These are phyloP conservation scores for Oncorhynchus nerka DNA, from an alignment of 2,113 vertebrate species.

Conservation along the genomic window DNA sequence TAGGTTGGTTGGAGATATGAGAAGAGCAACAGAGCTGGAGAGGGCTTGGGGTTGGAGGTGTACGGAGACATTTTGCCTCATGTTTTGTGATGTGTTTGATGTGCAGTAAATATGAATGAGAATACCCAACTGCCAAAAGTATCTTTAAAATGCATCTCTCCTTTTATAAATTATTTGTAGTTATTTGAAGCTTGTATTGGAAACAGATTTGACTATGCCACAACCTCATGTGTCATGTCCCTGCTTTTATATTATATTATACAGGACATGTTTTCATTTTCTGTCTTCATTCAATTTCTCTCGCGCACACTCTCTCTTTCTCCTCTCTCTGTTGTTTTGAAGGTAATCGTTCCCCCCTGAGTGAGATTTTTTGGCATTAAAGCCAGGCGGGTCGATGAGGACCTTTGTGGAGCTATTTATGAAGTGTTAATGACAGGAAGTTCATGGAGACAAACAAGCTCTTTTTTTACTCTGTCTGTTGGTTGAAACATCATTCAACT, in stretches of 20 bases:
- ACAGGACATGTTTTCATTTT: neutral
- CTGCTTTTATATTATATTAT: neutral
- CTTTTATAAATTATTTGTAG: neutral
- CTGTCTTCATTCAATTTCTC: neutral
- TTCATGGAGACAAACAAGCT: conserved; percentile 22
- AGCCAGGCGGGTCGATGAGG: neutral
- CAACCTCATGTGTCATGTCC: neutral
- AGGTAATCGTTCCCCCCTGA: conserved; percentile 40
- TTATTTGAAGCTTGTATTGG: neutral
- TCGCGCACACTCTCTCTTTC: too few relatives aligned
- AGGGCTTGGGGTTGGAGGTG: conserved; percentile 30
- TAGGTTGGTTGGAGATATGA: conserved; percentile 43
- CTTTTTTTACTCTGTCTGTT: conserved; percentile 45
- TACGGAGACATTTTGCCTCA: conserved; percentile 25
- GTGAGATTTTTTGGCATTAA: conserved; percentile 14
- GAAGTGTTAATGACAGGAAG: conserved; percentile 42
- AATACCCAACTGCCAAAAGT: neutral
- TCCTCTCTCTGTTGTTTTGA: conserved; percentile 7
- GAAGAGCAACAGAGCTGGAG: conserved; percentile 40
- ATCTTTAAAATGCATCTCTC: neutral
- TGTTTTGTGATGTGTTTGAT: conserved; percentile 48
- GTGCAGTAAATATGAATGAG: conserved; percentile 37
- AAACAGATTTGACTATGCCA: neutral
- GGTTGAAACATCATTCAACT: conserved; percentile 33
- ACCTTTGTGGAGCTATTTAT: conserved; percentile 20